Evolutionary conservation across 2,113 vertebrate genomes (phyloP), one percentile per base, ranked within the genome.

Genomic region (Esox niger): DNA sequence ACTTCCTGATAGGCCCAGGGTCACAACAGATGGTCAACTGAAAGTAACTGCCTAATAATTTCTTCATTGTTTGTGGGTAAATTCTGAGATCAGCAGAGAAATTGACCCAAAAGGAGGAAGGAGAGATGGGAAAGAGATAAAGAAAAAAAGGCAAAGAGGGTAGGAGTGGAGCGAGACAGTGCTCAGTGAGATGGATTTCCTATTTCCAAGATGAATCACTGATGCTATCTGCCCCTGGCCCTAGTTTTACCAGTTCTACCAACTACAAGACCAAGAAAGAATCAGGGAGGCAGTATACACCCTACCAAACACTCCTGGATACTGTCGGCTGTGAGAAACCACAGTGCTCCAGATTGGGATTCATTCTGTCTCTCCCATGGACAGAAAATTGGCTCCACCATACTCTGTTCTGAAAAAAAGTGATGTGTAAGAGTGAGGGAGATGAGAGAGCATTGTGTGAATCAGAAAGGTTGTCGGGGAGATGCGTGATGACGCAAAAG

Each of bases 401-500:
- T 23, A 21, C 47, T 52, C 17, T 20, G 47, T 9, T 21, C 7
- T 10, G 47, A n/a, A n/a, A 52, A n/a, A 21, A 52, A 23, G 47
- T 3, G n/a, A n/a, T n/a, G 10, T 25, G 25, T 27, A 23, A 10
- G 54, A 26, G 54, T 9, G 21, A 25, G 11, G 54, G 11, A 27
- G 54, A 25, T 56, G n/a, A 52, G n/a, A 20, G 7, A n/a, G 47
- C n/a, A 10, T 6, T 31, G 66, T 20, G 60, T 1, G 47, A 76
- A 47, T 70, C 58, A 33, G n/a, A 31, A 52, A 31, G 29, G 11
- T 20, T 62, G 60, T 62, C 20, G n/a, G 71, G 63, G 65, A 63
- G 61, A 72, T 43, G 65, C 54, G 62, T 58, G 69, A 69, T 59
- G 70, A 20, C 54, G 3, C 47, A 52, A 52, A 6, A 21, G 20